Conservation (phyloP, 2,888 invertebrate species). For the Seira ritae region DNA sequence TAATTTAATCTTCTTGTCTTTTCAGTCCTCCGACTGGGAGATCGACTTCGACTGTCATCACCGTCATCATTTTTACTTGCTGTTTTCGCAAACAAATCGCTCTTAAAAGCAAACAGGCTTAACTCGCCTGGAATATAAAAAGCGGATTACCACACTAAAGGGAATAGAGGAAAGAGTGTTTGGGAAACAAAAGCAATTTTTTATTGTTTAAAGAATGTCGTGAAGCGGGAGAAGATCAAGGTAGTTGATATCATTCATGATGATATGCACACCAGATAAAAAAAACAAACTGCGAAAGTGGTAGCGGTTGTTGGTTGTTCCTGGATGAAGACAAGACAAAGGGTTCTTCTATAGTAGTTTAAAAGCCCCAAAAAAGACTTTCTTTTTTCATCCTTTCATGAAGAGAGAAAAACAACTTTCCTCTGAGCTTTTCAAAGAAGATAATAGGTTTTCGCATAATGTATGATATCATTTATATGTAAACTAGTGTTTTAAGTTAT, state of each 20-base stretch:
- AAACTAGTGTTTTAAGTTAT: not conserved
- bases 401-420: not conserved
- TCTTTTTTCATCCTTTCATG: not conserved
- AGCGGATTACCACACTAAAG: not conserved
- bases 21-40: not conserved
- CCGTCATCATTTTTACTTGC: not conserved
- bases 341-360: not conserved
- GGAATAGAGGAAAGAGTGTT: not conserved
- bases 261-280: no score
- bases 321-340: not conserved
- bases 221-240: no score
- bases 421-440: not conserved
- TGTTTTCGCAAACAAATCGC: not conserved
- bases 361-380: not conserved
- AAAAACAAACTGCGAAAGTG: no score
- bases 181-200: not conserved
- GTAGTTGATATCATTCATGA: no score
- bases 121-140: not conserved
- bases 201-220: not conserved
- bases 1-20: slow-evolving; percentile 9
- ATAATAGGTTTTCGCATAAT: slow-evolving; percentile 11
- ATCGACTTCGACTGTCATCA: not conserved
- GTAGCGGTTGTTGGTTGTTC: not conserved
- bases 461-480: slow-evolving; percentile 11
- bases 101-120: no score